Conservation (phyloP, 2,113 vertebrate genomes). For the Dasyornis broadbenti region DNA sequence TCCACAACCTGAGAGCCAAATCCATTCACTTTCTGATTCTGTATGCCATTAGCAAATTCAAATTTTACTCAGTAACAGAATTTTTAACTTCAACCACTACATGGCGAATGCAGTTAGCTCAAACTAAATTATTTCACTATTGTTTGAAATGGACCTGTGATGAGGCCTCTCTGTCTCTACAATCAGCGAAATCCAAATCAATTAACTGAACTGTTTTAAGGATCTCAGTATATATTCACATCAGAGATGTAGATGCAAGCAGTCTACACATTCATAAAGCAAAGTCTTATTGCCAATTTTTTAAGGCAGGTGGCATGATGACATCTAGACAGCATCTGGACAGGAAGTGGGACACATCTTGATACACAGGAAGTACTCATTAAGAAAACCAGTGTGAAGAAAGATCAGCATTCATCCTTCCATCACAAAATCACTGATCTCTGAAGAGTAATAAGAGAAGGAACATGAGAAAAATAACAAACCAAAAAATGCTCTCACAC, state of each 20-base stretch:
- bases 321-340: background rate
- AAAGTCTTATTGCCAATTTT: background rate
- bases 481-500: background rate
- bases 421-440: background rate
- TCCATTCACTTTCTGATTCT: background rate
- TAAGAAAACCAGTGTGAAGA: background rate
- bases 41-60: background rate
- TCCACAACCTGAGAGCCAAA: background rate
- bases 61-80: background rate
- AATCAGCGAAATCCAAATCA: background rate
- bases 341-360: background rate
- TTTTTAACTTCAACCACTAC: background rate
- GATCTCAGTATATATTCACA: background rate
- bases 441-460: background rate
- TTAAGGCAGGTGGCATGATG: background rate
- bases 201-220: background rate
- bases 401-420: background rate
- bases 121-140: background rate
- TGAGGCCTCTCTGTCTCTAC: background rate
- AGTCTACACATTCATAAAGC: background rate
- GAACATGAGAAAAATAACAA: background rate
- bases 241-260: rapidly evolving
- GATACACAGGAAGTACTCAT: background rate
- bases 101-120: background rate
- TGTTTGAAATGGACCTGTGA: background rate